phyloP scores from a whole-genome alignment of 2,888 invertebrate genomes.

The Limenitis camilla region DNA sequence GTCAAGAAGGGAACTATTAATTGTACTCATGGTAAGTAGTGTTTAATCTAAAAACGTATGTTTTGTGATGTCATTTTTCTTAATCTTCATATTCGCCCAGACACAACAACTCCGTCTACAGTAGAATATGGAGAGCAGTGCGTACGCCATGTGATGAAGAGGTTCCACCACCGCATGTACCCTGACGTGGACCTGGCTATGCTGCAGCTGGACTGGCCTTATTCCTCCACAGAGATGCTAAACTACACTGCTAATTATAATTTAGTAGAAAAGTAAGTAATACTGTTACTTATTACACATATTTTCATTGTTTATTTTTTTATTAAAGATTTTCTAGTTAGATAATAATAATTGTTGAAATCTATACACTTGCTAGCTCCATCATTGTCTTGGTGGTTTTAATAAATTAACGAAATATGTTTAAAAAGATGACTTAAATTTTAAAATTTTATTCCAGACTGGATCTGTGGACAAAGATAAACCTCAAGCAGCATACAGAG shows the following conservation, averaged over 20 bases:
- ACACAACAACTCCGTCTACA: neutral
- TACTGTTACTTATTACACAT: neutral
- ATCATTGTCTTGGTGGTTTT: too few species aligned
- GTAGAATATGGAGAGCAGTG: neutral
- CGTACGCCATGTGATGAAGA: conserved; percentile 7
- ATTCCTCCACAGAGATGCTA: conserved; percentile 8
- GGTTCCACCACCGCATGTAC: conserved; percentile 17
- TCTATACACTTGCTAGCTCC: too few species aligned
- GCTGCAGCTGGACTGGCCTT: conserved; percentile 14
- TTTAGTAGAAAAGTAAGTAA: conserved; percentile 8
- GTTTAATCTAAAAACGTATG: neutral
- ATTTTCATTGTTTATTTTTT: too few species aligned
- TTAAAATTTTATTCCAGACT: conserved; percentile 12
- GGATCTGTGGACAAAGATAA: conserved; percentile 16
- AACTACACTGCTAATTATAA: conserved; percentile 6
- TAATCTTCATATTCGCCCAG: neutral
- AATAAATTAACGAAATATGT: too few species aligned
- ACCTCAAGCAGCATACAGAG: neutral
- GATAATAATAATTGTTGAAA: too few species aligned
- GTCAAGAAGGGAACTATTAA: conserved; percentile 11
- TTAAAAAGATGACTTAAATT: neutral
- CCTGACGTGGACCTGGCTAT: conserved; percentile 14
- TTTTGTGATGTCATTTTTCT: too few species aligned
- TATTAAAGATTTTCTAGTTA: too few species aligned
- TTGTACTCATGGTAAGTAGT: conserved; percentile 7